A percentile compares a stretch with the other conserved stretches of the same genome.
These are phyloP conservation scores for Druon quercuslanigerum DNA, from an alignment of 1,140 invertebrate genomes.

Conservation along the genomic window DNA sequence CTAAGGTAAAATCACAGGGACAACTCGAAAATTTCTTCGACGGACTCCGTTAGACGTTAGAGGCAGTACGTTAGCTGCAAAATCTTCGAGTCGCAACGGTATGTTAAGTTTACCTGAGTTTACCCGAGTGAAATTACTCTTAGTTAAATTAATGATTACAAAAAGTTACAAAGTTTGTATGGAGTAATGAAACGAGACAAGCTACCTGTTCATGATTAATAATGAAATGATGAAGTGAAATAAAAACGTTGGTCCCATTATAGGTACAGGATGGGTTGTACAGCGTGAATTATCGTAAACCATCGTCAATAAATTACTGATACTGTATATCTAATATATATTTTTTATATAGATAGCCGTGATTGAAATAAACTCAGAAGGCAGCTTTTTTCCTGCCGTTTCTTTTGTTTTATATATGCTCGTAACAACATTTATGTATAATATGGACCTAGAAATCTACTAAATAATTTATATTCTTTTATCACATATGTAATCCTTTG, in stretches of 20 bases:
- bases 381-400: conserved; percentile 32
- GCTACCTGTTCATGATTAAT: conserved; percentile 32
- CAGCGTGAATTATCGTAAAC: conserved; percentile 57
- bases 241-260: conserved; percentile 72
- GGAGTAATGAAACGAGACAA: conserved; percentile 15
- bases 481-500: conserved; percentile 66
- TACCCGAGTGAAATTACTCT: no score
- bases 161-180: background rate
- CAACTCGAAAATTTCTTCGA: no score
- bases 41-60: no score
- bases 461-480: conserved; percentile 64
- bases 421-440: conserved; percentile 50
- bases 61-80: no score
- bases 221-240: conserved; percentile 57
- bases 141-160: no score
- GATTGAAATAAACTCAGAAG: conserved; percentile 47
- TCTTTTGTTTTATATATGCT: conserved; percentile 45
- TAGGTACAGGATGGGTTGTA: conserved; percentile 68
- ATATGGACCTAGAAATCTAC: conserved; percentile 61
- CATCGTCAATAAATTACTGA: conserved; percentile 45
- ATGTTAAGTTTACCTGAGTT: no score
- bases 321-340: conserved; percentile 52
- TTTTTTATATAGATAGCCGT: conserved; percentile 52
- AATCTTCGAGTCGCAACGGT: no score
- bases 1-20: no score